These are phyloP conservation scores for Heterohyrax brucei DNA, from an alignment of 2,797 vertebrate genomes.

Conservation along the genomic window DNA sequence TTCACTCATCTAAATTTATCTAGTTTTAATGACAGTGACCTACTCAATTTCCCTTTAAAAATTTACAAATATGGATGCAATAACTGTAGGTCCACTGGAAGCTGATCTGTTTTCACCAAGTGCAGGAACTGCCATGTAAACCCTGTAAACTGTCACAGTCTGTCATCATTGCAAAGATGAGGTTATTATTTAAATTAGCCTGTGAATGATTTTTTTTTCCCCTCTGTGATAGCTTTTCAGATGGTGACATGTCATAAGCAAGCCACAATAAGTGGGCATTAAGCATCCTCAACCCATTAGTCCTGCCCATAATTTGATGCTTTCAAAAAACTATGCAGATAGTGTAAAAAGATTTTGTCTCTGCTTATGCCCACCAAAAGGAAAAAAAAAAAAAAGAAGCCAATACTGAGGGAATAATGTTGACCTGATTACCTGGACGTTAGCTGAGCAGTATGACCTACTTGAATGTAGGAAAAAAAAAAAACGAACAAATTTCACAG, in stretches of 20 bases:
- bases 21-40: slow-evolving; percentile 85
- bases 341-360: slow-evolving; percentile 74
- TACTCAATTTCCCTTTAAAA: slow-evolving; percentile 86
- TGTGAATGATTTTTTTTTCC: slow-evolving; percentile 83
- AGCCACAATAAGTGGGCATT: slow-evolving; percentile 79
- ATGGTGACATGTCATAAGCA: slow-evolving; percentile 84
- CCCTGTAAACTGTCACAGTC: slow-evolving; percentile 89
- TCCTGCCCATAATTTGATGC: slow-evolving; percentile 84
- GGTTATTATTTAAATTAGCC: slow-evolving; percentile 90
- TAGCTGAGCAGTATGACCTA: slow-evolving; percentile 64
- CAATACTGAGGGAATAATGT: slow-evolving; percentile 76
- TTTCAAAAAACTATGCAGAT: slow-evolving; percentile 82
- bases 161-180: slow-evolving; percentile 85
- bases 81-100: slow-evolving; percentile 86
- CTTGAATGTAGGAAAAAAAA: not conserved
- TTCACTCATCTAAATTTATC: slow-evolving; percentile 86
- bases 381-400: slow-evolving; percentile 9
- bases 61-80: slow-evolving; percentile 83
- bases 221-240: slow-evolving; percentile 87
- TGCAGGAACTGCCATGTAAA: slow-evolving; percentile 88
- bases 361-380: slow-evolving; percentile 75
- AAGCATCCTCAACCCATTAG: slow-evolving; percentile 88
- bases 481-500: not conserved
- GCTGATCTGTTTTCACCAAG: slow-evolving; percentile 87
- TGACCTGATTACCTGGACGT: slow-evolving; percentile 82